Evolutionary conservation across 1,140 invertebrate species (phyloP).

Genomic region (Manduca sexta): DNA sequence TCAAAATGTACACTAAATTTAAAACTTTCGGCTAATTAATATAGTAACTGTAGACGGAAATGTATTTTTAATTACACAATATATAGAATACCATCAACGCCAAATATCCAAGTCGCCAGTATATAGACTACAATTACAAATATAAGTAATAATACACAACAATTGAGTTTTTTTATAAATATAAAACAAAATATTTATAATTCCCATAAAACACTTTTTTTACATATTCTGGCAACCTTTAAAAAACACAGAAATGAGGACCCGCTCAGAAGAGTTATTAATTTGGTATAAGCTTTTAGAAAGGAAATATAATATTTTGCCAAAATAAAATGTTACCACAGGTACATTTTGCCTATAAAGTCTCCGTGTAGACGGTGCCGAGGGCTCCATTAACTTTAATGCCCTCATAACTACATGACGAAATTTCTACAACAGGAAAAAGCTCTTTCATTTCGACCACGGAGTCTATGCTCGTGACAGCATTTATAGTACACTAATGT

Average conservation of each 20-base stretch:
- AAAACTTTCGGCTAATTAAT: too few relatives aligned
- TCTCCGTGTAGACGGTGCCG: conserved; percentile 29
- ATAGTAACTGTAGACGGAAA: too few relatives aligned
- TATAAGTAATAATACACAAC: too few relatives aligned
- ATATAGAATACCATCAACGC: too few relatives aligned
- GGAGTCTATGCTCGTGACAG: conserved; percentile 4
- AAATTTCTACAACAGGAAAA: conserved; percentile 52
- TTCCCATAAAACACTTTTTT: too few relatives aligned
- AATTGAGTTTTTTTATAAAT: too few relatives aligned
- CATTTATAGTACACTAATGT: not conserved
- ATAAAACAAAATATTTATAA: too few relatives aligned
- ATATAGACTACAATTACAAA: too few relatives aligned
- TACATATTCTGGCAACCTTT: too few relatives aligned
- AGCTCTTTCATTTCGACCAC: conserved; percentile 44
- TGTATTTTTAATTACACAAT: too few relatives aligned
- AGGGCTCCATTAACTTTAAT: conserved; percentile 55
- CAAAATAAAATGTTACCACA: conserved; percentile 31
- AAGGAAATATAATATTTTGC: conserved; percentile 6
- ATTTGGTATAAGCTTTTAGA: not conserved
- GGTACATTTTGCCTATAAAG: conserved; percentile 36
- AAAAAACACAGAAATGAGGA: not conserved
- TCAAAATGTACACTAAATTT: too few relatives aligned
- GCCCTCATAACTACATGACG: conserved; percentile 50
- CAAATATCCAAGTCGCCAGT: too few relatives aligned
- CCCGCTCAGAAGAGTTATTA: not conserved